These are phyloP conservation scores for Indicator indicator DNA, from an alignment of 2,113 vertebrate genomes.

Conservation along the genomic window DNA sequence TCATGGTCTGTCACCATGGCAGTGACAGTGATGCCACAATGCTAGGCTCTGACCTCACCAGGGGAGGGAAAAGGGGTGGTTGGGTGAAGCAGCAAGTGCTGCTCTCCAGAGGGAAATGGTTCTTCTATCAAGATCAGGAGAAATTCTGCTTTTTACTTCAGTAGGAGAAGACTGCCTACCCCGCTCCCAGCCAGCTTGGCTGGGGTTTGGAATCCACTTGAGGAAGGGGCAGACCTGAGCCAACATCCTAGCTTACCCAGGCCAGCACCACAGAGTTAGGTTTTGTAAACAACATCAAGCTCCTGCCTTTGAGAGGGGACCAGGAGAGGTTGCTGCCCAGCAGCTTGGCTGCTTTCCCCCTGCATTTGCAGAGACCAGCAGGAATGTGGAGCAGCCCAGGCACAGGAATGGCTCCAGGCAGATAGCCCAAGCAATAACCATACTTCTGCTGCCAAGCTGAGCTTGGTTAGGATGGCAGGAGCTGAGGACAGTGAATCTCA, in stretches of 20 bases:
- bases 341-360: not conserved
- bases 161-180: not conserved
- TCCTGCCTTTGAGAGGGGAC: not conserved
- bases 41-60: not conserved
- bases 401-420: not conserved
- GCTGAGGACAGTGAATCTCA: not conserved
- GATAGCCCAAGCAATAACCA: not conserved
- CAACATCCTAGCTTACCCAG: not conserved
- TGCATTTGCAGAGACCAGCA: not conserved
- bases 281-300: not conserved
- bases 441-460: not conserved
- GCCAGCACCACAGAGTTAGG: not conserved
- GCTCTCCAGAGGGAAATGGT: not conserved
- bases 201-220: not conserved
- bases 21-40: not conserved
- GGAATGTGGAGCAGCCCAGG: not conserved
- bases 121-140: not conserved
- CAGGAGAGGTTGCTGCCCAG: not conserved
- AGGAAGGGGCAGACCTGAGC: not conserved
- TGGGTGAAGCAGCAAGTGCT: not conserved
- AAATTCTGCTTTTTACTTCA: not conserved
- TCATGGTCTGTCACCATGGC: conserved; percentile 48
- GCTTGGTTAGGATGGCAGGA: not conserved
- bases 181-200: not conserved
- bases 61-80: not conserved